Conservation (phyloP, 53 echinoderm and acorn worm genomes). For the Holothuria scabra region DNA sequence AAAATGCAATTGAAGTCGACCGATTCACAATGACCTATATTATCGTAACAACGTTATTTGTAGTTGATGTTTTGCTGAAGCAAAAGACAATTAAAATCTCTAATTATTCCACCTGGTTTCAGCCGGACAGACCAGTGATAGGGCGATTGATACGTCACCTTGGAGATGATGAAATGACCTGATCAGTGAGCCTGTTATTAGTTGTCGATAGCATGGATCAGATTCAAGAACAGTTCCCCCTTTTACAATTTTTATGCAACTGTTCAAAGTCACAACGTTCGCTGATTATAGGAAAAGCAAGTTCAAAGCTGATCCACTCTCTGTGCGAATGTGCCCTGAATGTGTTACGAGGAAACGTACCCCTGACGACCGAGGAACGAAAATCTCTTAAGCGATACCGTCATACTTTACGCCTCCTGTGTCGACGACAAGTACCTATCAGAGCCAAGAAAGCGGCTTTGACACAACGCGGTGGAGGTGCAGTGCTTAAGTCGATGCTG, state of each 20-base stretch:
- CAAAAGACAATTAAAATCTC: not conserved
- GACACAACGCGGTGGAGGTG: not conserved
- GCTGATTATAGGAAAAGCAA: no score
- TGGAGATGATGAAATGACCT: not conserved
- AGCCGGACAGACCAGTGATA: not conserved
- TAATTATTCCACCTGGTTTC: slow-evolving; percentile 4
- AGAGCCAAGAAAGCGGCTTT: not conserved
- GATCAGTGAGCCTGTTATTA: slow-evolving; percentile 22
- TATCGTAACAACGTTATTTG: not conserved
- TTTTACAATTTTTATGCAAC: slow-evolving; percentile 58
- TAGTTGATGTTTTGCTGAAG: not conserved
- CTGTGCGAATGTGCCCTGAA: slow-evolving; percentile 66
- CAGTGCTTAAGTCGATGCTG: not conserved
- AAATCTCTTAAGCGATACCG: not conserved
- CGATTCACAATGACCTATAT: not conserved
- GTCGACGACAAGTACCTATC: not conserved
- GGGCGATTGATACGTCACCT: not conserved
- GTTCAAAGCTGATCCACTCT: slow-evolving; percentile 51
- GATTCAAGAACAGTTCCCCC: no score
- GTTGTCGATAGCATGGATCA: slow-evolving; percentile 35
- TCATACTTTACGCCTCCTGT: no score
- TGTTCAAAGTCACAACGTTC: slow-evolving; percentile 60
- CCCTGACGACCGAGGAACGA: not conserved
- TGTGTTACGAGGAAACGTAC: slow-evolving; percentile 59
- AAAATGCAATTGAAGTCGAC: no score